Percentiles rank a stretch among this genome's conserved stretches.
These are phyloP conservation scores for Xestoiulus laeticollis DNA, from an alignment of 2,888 invertebrate species.

Conservation along the genomic window DNA sequence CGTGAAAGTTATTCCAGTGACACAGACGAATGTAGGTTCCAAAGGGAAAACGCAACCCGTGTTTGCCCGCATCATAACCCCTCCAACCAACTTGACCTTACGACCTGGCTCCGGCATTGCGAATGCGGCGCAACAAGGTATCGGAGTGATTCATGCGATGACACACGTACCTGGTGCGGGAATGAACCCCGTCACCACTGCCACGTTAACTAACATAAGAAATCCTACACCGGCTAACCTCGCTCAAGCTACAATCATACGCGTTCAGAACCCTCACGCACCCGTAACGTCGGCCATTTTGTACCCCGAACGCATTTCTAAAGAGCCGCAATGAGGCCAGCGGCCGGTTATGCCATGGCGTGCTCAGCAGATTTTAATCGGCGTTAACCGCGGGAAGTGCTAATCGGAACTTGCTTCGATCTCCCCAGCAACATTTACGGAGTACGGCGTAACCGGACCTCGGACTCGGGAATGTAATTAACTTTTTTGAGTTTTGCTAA, in stretches of 20 bases:
- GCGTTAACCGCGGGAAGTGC: neutral
- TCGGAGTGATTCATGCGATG: conserved; percentile 54
- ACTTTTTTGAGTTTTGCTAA: neutral
- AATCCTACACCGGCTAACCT: neutral
- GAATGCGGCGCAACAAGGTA: conserved; percentile 47
- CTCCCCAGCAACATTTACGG: neutral
- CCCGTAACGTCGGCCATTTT: conserved; percentile 8
- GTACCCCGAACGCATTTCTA: conserved; percentile 19
- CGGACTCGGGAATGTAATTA: neutral
- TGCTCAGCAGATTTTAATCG: neutral
- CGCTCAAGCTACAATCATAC: conserved; percentile 54
- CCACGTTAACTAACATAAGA: conserved; percentile 23
- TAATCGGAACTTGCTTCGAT: neutral
- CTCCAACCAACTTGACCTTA: conserved; percentile 56
- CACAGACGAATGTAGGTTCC: conserved; percentile 53
- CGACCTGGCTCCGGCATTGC: conserved; percentile 51
- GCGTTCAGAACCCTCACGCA: conserved; percentile 51
- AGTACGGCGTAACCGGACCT: neutral
- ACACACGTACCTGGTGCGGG: conserved; percentile 39
- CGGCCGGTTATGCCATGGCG: neutral
- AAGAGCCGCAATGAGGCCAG: conserved; percentile 13
- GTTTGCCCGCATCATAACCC: conserved; percentile 57
- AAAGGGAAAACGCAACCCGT: conserved; percentile 56
- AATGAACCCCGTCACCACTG: conserved; percentile 24
- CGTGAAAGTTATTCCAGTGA: conserved; percentile 57